Evolutionary conservation across 2,797 vertebrate genomes (phyloP).

Genomic region (Tokudaia tokunoshimensis): DNA sequence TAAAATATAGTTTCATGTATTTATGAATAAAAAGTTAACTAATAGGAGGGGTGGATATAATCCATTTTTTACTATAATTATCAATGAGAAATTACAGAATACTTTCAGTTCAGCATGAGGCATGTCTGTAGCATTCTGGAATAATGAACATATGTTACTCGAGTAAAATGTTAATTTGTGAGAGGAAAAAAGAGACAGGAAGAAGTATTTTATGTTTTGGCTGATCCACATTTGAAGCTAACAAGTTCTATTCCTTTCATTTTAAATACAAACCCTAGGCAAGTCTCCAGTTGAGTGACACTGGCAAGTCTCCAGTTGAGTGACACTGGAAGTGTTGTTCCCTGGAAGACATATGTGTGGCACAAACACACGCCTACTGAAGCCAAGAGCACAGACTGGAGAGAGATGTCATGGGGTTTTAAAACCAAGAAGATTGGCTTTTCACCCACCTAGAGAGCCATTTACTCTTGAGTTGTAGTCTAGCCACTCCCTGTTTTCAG

Average conservation of each 20-base stretch:
- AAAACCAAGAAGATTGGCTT: background rate
- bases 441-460: background rate
- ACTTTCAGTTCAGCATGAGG: background rate
- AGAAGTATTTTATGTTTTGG: constrained; percentile 58
- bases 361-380: constrained; percentile 51
- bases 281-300: constrained; percentile 57
- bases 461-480: background rate
- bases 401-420: constrained; percentile 44
- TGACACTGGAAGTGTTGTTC: constrained; percentile 31
- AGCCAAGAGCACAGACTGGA: constrained; percentile 65
- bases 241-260: constrained; percentile 66
- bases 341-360: constrained; percentile 57
- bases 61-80: background rate
- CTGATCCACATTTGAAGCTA: constrained; percentile 31
- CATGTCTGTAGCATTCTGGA: background rate
- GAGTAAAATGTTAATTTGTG: constrained; percentile 53
- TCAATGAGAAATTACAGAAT: background rate
- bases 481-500: background rate
- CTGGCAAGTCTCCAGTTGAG: constrained; percentile 50
- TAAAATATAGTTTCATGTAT: background rate
- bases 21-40: background rate
- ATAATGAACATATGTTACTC: constrained; percentile 1
- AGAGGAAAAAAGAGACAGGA: constrained; percentile 24
- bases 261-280: constrained; percentile 73
- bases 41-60: background rate